A percentile compares a stretch with the other conserved stretches of the same genome.
Evolutionary conservation across 2,888 invertebrate genomes (phyloP).

Genomic region (Pogonocherus hispidulus): DNA sequence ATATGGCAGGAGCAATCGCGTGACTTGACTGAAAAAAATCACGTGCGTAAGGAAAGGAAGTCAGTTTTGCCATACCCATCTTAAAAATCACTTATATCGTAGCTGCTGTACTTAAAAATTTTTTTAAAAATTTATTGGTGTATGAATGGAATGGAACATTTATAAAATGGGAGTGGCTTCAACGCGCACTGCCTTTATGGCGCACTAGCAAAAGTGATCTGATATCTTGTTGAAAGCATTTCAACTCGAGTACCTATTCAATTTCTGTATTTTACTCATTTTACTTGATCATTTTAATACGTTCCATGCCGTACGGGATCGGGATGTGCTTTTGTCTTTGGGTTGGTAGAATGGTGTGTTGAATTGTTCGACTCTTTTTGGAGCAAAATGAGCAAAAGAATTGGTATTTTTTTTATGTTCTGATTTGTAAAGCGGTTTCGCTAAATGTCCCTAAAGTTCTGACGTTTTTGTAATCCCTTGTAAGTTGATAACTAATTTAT

Average conservation of each 20-base stretch:
- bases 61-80: constrained; percentile 41
- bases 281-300: too few relatives aligned
- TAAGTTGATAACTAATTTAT: constrained; percentile 42
- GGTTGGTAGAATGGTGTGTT: too few relatives aligned
- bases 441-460: constrained; percentile 35
- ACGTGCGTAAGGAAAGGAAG: constrained; percentile 51
- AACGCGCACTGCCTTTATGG: too few relatives aligned
- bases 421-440: neutral
- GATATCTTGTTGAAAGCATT: too few relatives aligned
- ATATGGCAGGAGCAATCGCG: too few relatives aligned
- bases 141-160: constrained; percentile 35
- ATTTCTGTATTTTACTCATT: too few relatives aligned
- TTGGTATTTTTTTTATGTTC: neutral
- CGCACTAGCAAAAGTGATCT: constrained; percentile 47
- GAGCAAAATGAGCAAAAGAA: constrained; percentile 9
- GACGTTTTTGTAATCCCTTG: constrained; percentile 44
- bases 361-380: too few relatives aligned
- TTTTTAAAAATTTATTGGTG: constrained; percentile 25
- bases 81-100: too few relatives aligned
- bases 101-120: constrained; percentile 38
- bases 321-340: too few relatives aligned
- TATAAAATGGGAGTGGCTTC: constrained; percentile 62
- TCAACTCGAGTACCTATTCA: too few relatives aligned
- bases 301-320: too few relatives aligned
- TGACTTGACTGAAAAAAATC: constrained; percentile 49